Conservation (phyloP, 2,888 invertebrate species). For the Orthonychiurus folsomi region DNA sequence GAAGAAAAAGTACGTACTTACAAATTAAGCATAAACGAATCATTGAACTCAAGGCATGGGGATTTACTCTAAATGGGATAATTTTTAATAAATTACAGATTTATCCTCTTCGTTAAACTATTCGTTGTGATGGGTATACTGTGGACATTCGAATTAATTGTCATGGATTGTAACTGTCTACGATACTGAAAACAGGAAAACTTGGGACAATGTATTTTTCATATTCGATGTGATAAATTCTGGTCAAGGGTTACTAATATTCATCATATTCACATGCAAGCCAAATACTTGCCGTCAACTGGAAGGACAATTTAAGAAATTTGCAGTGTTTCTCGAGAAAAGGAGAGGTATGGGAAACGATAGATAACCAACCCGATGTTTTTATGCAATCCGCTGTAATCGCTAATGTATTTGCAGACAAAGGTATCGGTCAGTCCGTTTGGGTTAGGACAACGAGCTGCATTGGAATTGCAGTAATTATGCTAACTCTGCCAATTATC, state of each 20-base stretch:
- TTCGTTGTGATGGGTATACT: constrained; percentile 73
- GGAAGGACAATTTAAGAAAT: constrained; percentile 39
- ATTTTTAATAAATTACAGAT: too few relatives aligned
- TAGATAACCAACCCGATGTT: too few relatives aligned
- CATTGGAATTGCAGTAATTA: constrained; percentile 30
- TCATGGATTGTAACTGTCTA: constrained; percentile 50
- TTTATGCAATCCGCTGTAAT: too few relatives aligned
- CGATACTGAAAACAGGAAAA: constrained; percentile 24
- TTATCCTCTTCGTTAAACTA: constrained; percentile 64
- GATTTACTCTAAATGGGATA: too few relatives aligned
- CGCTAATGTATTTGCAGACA: constrained; percentile 3
- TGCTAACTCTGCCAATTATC: constrained; percentile 31
- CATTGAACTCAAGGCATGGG: too few relatives aligned
- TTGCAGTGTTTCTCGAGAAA: constrained; percentile 23
- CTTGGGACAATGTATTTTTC: constrained; percentile 56
- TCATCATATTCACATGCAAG: constrained; percentile 79
- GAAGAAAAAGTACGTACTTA: constrained; percentile 40
- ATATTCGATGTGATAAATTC: constrained; percentile 76
- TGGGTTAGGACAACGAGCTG: constrained; percentile 6
- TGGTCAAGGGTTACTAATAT: constrained; percentile 78
- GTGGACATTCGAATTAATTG: constrained; percentile 70
- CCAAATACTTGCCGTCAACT: constrained; percentile 53
- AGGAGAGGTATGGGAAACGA: constrained; percentile 18
- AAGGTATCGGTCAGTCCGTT: not conserved
- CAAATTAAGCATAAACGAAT: not conserved